phyloP scores from a whole-genome alignment of 2,113 vertebrate species.

The Anolis sagrei region DNA sequence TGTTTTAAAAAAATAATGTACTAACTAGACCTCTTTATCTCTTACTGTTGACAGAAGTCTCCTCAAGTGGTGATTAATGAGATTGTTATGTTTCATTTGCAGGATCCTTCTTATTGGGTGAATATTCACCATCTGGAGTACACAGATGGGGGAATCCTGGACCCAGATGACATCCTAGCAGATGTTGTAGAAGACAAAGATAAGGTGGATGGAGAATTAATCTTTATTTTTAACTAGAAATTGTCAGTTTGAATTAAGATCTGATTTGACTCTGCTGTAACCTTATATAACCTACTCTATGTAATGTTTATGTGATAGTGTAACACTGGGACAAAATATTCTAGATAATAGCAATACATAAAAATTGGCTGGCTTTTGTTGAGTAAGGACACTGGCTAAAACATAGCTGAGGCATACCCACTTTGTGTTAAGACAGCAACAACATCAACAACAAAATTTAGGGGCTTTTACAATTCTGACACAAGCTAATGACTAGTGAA shows the following conservation, averaged over 20 bases:
- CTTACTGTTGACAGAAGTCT: not conserved
- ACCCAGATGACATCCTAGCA: slow-evolving; percentile 94
- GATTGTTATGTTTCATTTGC: slow-evolving; percentile 22
- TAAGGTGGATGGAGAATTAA: slow-evolving; percentile 82
- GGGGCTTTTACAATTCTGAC: not conserved
- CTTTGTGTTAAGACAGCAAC: not conserved
- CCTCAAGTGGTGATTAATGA: slow-evolving; percentile 23
- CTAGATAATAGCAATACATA: not conserved
- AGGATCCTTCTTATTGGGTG: slow-evolving; percentile 92
- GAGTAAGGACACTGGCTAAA: not conserved
- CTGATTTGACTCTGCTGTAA: not conserved
- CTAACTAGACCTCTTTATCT: not conserved
- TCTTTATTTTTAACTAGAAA: slow-evolving; percentile 26
- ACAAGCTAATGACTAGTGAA: not conserved
- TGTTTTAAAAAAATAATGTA: not conserved
- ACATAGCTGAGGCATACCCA: not conserved
- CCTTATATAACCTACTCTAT: slow-evolving; percentile 1
- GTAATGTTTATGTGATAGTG: not conserved
- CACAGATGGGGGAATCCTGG: slow-evolving; percentile 95
- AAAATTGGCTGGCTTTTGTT: not conserved
- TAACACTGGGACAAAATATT: not conserved
- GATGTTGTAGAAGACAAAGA: slow-evolving; percentile 98
- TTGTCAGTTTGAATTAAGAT: slow-evolving; percentile 28
- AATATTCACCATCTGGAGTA: slow-evolving; percentile 96
- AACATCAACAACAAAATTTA: not conserved